phyloP scores from a whole-genome alignment of 2,888 invertebrate genomes.

The Pelosia muscerda region DNA sequence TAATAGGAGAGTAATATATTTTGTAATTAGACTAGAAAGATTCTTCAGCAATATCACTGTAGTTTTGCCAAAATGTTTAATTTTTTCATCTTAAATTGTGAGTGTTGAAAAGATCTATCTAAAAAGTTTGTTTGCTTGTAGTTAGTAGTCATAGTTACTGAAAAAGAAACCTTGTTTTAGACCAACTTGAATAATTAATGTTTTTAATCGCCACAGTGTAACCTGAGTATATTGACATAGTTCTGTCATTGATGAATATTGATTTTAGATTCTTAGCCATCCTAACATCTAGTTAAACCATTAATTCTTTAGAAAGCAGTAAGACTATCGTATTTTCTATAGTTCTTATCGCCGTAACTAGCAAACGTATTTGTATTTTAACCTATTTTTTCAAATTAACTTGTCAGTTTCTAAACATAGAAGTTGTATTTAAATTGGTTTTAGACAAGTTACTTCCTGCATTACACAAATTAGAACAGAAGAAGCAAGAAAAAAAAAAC shows the following conservation, averaged over 20 bases:
- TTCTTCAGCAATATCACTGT: not conserved
- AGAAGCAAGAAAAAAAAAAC: slow-evolving; percentile 50
- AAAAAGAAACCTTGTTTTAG: not conserved
- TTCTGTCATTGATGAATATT: not conserved
- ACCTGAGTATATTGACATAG: not conserved
- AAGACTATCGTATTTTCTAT: not conserved
- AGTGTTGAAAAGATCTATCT: not conserved
- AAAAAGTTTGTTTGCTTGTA: not conserved
- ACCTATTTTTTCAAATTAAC: slow-evolving; percentile 12
- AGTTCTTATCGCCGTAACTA: not conserved
- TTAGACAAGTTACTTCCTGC: slow-evolving; percentile 9
- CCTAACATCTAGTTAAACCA: not conserved
- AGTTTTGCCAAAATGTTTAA: not conserved
- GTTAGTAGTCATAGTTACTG: not conserved
- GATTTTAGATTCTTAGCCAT: not conserved
- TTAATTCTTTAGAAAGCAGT: not conserved
- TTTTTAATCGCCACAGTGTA: not conserved
- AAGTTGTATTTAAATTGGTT: slow-evolving; percentile 14
- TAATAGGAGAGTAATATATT: not conserved
- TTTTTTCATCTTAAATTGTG: not conserved
- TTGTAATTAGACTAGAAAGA: not conserved
- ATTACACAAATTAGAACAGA: slow-evolving; percentile 33
- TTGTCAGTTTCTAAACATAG: slow-evolving; percentile 20
- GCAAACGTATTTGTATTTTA: not conserved
- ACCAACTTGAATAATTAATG: not conserved